A percentile compares a stretch with the other conserved stretches of the same genome.
phyloP scores from a whole-genome alignment of 1,140 invertebrate genomes.

The Leptoteleia sp. region DNA sequence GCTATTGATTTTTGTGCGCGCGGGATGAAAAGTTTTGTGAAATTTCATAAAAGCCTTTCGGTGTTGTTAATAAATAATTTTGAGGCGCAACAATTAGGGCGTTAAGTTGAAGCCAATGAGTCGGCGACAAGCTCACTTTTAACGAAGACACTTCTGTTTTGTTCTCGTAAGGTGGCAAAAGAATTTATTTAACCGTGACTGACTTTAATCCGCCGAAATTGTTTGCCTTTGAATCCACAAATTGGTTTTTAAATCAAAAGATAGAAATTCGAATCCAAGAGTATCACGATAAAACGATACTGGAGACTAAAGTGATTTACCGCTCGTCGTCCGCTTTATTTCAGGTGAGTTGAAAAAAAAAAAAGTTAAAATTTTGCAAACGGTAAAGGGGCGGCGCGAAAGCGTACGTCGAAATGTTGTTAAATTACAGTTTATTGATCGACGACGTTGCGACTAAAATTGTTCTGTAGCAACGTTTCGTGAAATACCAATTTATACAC shows the following conservation, averaged over 20 bases:
- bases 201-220: slow-evolving; percentile 66
- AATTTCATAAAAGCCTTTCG: no score
- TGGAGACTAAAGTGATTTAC: slow-evolving; percentile 66
- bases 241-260: slow-evolving; percentile 68
- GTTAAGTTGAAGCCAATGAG: no score
- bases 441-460: no score
- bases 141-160: slow-evolving; percentile 31
- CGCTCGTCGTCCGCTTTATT: slow-evolving; percentile 66
- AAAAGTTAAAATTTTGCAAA: slow-evolving; percentile 5
- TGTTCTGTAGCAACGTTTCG: no score
- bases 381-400: no score
- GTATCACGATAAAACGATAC: slow-evolving; percentile 68
- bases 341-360: slow-evolving; percentile 70
- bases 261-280: slow-evolving; percentile 67
- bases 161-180: slow-evolving; percentile 60
- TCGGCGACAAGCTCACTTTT: background rate
- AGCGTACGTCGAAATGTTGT: no score
- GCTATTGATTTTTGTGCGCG: no score
- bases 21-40: no score
- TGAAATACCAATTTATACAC: no score
- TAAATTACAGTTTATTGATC: no score
- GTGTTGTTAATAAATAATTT: no score
- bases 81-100: no score
- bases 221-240: slow-evolving; percentile 68
- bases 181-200: slow-evolving; percentile 64